These are phyloP conservation scores for Litocranius walleri DNA, from an alignment of 2,113 vertebrate genomes.

Conservation along the genomic window DNA sequence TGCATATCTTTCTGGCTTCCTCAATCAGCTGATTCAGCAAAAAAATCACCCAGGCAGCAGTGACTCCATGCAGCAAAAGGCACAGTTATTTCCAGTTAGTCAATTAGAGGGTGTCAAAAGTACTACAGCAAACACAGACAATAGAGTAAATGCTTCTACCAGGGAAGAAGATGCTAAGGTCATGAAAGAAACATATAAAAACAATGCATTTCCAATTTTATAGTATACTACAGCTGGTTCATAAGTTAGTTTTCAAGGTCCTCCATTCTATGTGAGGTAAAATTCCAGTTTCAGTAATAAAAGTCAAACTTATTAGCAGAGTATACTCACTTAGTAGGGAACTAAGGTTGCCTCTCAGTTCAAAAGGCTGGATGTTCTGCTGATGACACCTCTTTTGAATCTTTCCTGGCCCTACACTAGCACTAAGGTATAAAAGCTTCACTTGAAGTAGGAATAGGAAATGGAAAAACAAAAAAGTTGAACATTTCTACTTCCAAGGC, in stretches of 20 bases:
- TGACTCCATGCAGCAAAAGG: slow-evolving; percentile 20
- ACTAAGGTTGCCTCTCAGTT: not conserved
- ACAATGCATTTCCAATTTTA: slow-evolving; percentile 10
- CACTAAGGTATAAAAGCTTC: not conserved
- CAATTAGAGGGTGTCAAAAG: not conserved
- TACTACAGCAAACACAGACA: slow-evolving; percentile 2
- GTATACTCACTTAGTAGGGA: not conserved
- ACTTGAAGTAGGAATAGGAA: not conserved
- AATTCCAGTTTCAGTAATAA: not conserved
- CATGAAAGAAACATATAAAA: slow-evolving; percentile 13
- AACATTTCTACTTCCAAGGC: not conserved
- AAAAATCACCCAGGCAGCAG: not conserved
- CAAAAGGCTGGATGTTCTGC: not conserved
- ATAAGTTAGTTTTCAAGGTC: slow-evolving; percentile 15
- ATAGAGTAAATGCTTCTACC: slow-evolving; percentile 8
- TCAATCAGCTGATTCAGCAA: slow-evolving; percentile 75
- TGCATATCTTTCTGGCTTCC: slow-evolving; percentile 50
- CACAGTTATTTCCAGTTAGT: slow-evolving; percentile 20
- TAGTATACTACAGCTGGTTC: not conserved
- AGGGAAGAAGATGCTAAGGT: not conserved
- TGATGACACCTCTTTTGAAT: not conserved
- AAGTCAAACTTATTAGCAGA: not conserved
- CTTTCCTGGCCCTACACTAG: not conserved
- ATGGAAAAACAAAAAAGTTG: not conserved
- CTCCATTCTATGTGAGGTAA: not conserved